Conservation (phyloP, 2,797 vertebrate genomes). For the Characodon lateralis region DNA sequence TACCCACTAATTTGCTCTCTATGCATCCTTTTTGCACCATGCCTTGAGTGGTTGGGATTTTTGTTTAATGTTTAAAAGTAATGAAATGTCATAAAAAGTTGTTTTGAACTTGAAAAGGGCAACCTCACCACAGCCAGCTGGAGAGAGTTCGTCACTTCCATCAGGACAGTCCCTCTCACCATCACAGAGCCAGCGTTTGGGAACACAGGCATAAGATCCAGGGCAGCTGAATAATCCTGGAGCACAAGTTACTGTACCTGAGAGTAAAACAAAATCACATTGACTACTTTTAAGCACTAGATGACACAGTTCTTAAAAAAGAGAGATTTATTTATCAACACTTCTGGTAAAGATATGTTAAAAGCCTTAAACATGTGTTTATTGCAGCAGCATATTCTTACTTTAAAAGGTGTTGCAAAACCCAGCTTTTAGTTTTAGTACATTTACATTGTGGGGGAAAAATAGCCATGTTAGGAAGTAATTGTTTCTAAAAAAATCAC, state of each 20-base stretch:
- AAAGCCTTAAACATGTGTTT: not conserved
- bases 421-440: not conserved
- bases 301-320: constrained; percentile 11
- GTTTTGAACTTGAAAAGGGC: not conserved
- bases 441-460: not conserved
- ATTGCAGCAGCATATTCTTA: not conserved
- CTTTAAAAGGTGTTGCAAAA: not conserved
- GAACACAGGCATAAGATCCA: constrained; percentile 93
- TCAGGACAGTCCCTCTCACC: constrained; percentile 96
- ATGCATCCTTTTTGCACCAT: not conserved
- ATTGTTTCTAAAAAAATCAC: not conserved
- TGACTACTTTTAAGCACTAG: constrained; percentile 27
- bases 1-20: constrained; percentile 6
- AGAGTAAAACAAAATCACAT: constrained; percentile 44
- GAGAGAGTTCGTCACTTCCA: constrained; percentile 94
- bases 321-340: not conserved
- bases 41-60: not conserved
- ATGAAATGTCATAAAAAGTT: not conserved
- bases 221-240: constrained; percentile 92
- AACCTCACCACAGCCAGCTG: constrained; percentile 92
- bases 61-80: not conserved
- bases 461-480: not conserved
- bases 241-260: constrained; percentile 92
- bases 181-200: constrained; percentile 95
- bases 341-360: not conserved